Evolutionary conservation across 2,797 vertebrate genomes (phyloP), one percentile per base, ranked within the genome.

Genomic region (Xenentodon cancila): DNA sequence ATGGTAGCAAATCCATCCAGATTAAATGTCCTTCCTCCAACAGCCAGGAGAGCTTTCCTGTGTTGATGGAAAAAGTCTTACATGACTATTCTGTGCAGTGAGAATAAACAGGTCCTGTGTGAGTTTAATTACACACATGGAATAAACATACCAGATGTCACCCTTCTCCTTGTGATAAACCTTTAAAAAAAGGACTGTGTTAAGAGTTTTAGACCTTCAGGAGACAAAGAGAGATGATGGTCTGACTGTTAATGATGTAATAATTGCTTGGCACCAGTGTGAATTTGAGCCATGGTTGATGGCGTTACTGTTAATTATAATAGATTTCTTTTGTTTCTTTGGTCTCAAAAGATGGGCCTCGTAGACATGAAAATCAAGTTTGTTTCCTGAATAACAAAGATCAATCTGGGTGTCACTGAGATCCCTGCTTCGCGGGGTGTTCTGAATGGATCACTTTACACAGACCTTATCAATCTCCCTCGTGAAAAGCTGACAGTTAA

Each of bases 61-160:
- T 40, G 37, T 40, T 18, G 25, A 61, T 70, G 44, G 45, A 64
- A 19, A 21, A 56, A 62, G 30, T 54, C 51, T 56, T 44, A 40
- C 17, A n/a, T 62, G 52, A 70, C 45, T 37, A 51, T 52, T 55
- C 47, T n/a, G 51, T 45, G 59, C 25, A 25, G 25, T 25, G 25
- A 25, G 25, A 3, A 5, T 25, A 25, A 25, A 19, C n/a, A 46
- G n/a, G 44, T 46, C 19, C 19, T 15, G 12, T 11, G 20, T 48
- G 68, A 77, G 79, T 72, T 70, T 45, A 30, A 59, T 57, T 58
- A 80, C 62, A 86, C 84, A 84, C 81, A 88, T 82, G 70, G 45
- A 83, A 44, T 63, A 5, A 72, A 45, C 70, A 55, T 64, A 71
- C 73, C 57, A 2, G 58, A 70, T 79, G 81, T 84, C 71, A 72